Base-by-base conservation (phyloP, 2,797 vertebrate genomes). In the Sebastes elongatus region DNA sequence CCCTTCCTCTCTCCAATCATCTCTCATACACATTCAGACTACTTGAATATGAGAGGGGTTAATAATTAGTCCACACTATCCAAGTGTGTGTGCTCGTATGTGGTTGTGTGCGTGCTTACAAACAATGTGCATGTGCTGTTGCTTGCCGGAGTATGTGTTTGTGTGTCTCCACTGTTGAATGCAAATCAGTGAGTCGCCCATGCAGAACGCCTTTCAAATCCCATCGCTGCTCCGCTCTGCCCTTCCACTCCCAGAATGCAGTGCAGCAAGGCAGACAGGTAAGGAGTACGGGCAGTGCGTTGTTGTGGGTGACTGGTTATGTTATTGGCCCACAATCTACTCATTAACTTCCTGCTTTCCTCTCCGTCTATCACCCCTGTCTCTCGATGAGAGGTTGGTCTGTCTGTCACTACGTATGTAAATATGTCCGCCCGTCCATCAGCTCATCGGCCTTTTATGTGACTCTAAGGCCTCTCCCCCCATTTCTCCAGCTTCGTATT, bases 131-230 rank as follows among this genome's bases (percentile, higher is more conserved):
- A 20, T 77, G 79, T 81, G 81, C 83, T 82, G 52, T 35, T 64
- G 70, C 85, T 87, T 81, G 74, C 64, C 33, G 67, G 76, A 81
- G 61, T 87, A 33, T 76, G 78, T 83, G 89, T 94, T 91, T 93
- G 92, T 91, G 94, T 90, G 90, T 92, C 94, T 94, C 91, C 89
- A 87, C 92, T 89, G 88, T 92, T 93, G 93, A 95, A 96, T 96
- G 95, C 95, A 96, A 96, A 96, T 96, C 93, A 93, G 87, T 89
- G 89, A 93, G 89, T 93, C 74, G 84, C 87, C 94, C 89, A 94
- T 94, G 95, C 94, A 94, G 92, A 95, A 95, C 95, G 91, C 88
- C 95, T 96, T 95, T 96, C 93, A 95, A 95, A 95, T 94, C 95
- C 93, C 89, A 94, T 92, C 82, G 88, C 89, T 74, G 81, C 93